A percentile compares a stretch with the other conserved stretches of the same genome.
These are phyloP conservation scores for Bradysia coprophila DNA, from an alignment of 1,140 invertebrate species.

Conservation along the genomic window DNA sequence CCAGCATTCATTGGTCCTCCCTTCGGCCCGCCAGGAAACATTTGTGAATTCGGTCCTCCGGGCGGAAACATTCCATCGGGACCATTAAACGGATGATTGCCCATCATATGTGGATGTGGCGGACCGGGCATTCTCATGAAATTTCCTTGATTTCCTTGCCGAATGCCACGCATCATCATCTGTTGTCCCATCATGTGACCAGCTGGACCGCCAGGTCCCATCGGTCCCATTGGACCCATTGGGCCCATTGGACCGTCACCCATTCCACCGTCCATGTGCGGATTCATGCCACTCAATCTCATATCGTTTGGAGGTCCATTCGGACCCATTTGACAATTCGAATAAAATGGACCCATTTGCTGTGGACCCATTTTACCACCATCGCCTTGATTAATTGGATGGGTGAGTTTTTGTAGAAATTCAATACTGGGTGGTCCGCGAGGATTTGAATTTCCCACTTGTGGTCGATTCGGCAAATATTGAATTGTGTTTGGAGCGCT, in stretches of 20 bases:
- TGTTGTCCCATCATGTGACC: constrained; percentile 25
- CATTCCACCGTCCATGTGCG: constrained; percentile 19
- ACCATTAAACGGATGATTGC: constrained; percentile 11
- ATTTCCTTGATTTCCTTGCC: constrained; percentile 16
- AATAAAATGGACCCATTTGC: constrained; percentile 17
- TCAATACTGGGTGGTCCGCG: constrained; percentile 79
- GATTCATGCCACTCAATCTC: constrained; percentile 19
- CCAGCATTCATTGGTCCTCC: not conserved
- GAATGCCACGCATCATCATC: constrained; percentile 21
- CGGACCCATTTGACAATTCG: constrained; percentile 25
- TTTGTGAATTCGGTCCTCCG: not conserved
- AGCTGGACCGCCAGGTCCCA: not conserved
- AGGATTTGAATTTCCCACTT: constrained; percentile 38
- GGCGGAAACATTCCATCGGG: not conserved
- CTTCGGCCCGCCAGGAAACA: not conserved
- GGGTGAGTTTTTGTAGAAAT: constrained; percentile 76
- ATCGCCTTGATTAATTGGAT: constrained; percentile 35
- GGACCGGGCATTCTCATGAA: constrained; percentile 25
- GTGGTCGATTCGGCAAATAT: constrained; percentile 82
- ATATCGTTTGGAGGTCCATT: constrained; percentile 21
- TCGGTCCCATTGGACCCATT: constrained; percentile 3
- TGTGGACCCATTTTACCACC: constrained; percentile 7
- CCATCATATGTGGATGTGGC: constrained; percentile 17
- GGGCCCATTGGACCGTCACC: constrained; percentile 13
- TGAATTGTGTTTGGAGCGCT: constrained; percentile 95